Evolutionary conservation across 2,888 invertebrate genomes (phyloP), one percentile per base, ranked within the genome.

Genomic region (Flabesymbios commensalis): DNA sequence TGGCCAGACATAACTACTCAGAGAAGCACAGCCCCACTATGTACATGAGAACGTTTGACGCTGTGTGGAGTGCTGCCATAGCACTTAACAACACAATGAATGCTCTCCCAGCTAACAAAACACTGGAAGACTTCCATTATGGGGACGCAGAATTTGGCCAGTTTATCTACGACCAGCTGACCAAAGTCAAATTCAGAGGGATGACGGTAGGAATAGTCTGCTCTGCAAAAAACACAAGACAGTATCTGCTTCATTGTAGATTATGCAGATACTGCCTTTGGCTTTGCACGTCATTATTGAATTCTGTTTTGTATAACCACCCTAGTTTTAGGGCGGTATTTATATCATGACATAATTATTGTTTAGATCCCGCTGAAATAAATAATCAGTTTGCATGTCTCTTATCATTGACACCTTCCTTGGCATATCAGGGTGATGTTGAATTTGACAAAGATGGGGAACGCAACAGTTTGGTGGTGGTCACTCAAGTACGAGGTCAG

Each of bases 381-480:
- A n/a, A n/a, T n/a, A n/a, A n/a, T n/a, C n/a, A n/a, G n/a, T n/a
- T n/a, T n/a, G n/a, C n/a, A n/a, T n/a, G n/a, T n/a, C n/a, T n/a
- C n/a, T n/a, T n/a, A n/a, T n/a, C n/a, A n/a, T n/a, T n/a, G n/a
- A n/a, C n/a, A n/a, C n/a, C n/a, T n/a, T n/a, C n/a, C n/a, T n/a
- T n/a, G n/a, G n/a, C n/a, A n/a, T n/a, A n/a, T n/a, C 41, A 55
- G 45, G 45, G 45, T 2, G 26, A 55, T 5, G 28, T 55, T 45
- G 17, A 17, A 17, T 45, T 55, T 19, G 52, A 52, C 33, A 33
- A 52, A 24, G 33, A 52, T n/a, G 52, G 52, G 31, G 52, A 52
- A 19, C 33, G 52, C n/a, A 32, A 19, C 52, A 52, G 14, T 19
- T 22, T 19, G 33, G 32, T 52, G 3, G 52, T 32, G 4, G 19